These are phyloP conservation scores for Sinelater perroti DNA, from an alignment of 2,888 invertebrate species.

Conservation along the genomic window DNA sequence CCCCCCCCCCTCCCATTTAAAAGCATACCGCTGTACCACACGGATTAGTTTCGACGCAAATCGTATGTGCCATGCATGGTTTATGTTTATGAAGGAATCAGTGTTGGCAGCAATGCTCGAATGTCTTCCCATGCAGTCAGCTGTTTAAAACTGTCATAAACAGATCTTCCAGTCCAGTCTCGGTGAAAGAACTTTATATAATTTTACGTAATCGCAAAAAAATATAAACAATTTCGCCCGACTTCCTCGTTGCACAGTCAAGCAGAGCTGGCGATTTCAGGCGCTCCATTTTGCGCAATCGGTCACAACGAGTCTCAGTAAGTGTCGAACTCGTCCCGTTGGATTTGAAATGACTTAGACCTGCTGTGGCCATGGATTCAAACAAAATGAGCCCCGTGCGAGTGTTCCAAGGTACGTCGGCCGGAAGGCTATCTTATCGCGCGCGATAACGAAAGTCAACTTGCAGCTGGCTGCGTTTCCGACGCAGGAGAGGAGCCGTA, in stretches of 20 bases:
- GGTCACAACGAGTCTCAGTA: constrained; percentile 15
- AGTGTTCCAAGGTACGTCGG: constrained; percentile 61
- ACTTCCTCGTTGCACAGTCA: constrained; percentile 13
- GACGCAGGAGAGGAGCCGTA: constrained; percentile 72
- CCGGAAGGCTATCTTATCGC: neutral
- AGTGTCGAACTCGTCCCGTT: constrained; percentile 17
- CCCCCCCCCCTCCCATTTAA: no score
- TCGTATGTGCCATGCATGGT: no score
- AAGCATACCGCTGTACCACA: no score
- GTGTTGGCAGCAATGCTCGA: no score
- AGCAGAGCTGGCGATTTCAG: constrained; percentile 14
- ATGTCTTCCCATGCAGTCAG: constrained; percentile 21
- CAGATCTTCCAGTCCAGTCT: constrained; percentile 17
- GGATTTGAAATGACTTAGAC: constrained; percentile 27
- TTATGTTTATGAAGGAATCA: no score
- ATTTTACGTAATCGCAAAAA: constrained; percentile 16
- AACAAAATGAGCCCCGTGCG: constrained; percentile 59
- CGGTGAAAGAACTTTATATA: constrained; percentile 4
- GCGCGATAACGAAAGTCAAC: neutral
- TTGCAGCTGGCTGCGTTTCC: constrained; percentile 61
- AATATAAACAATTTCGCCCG: constrained; percentile 10
- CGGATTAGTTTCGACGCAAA: no score
- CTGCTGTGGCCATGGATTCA: constrained; percentile 30
- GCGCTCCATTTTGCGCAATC: constrained; percentile 23
- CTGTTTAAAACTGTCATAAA: constrained; percentile 30